Conservation (phyloP, 2,113 vertebrate genomes). For the Podarcis muralis region DNA sequence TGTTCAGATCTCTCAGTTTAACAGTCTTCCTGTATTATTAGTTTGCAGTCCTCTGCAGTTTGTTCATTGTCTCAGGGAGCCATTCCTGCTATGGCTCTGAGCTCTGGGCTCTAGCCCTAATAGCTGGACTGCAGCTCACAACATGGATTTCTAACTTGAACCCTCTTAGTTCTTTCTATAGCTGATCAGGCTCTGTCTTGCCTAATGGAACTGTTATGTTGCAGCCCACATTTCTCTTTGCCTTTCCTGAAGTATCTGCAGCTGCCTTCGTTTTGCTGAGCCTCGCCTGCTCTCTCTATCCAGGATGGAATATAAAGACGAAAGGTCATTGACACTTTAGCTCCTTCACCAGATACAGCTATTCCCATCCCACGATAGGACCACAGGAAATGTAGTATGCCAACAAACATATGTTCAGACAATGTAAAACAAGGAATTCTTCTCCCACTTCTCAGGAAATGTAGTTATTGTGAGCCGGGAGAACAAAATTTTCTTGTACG, state of each 20-base stretch:
- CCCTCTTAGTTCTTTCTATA: neutral
- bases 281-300: neutral
- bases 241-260: neutral
- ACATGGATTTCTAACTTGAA: neutral
- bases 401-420: neutral
- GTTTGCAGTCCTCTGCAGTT: neutral
- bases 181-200: neutral
- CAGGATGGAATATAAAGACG: neutral
- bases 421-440: slow-evolving; percentile 12
- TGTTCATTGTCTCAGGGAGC: neutral
- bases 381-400: neutral
- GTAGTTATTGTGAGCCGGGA: neutral
- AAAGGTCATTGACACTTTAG: neutral
- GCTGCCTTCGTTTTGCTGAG: neutral
- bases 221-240: neutral
- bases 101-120: neutral
- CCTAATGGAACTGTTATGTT: neutral
- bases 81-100: neutral
- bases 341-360: neutral
- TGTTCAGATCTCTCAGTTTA: neutral
- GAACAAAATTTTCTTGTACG: neutral
- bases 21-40: neutral
- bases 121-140: neutral
- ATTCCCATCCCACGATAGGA: neutral
- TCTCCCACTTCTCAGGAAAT: neutral